A percentile compares a stretch with the other conserved stretches of the same genome.
Conservation (phyloP, 2,888 invertebrate genomes). For the Plagodis dolabraria region DNA sequence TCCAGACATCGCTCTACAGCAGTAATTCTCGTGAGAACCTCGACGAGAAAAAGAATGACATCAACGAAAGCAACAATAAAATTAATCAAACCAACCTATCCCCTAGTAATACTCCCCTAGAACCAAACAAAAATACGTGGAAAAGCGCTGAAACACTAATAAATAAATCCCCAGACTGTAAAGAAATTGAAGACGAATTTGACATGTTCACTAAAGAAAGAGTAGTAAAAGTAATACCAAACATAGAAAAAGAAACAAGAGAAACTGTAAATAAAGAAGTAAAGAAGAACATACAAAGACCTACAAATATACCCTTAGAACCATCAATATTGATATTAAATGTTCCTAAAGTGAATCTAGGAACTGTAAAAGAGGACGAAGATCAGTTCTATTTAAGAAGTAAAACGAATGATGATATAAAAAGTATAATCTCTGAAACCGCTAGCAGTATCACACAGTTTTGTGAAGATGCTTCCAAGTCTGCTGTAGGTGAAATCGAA, state of each 20-base stretch:
- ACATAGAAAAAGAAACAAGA: slow-evolving; percentile 41
- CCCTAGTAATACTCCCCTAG: slow-evolving; percentile 68
- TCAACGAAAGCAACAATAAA: slow-evolving; percentile 41
- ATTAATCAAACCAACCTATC: slow-evolving; percentile 43
- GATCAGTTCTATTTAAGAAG: slow-evolving; percentile 47
- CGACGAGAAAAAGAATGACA: slow-evolving; percentile 54
- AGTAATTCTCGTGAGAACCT: slow-evolving; percentile 65
- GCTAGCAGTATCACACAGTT: slow-evolving; percentile 49
- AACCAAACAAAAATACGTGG: slow-evolving; percentile 66
- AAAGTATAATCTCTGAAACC: slow-evolving; percentile 58
- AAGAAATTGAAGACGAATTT: slow-evolving; percentile 76
- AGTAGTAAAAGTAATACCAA: slow-evolving; percentile 57
- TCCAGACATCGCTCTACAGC: slow-evolving; percentile 73
- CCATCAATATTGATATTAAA: slow-evolving; percentile 61
- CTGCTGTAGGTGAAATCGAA: not conserved
- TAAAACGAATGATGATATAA: slow-evolving; percentile 46
- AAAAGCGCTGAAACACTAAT: slow-evolving; percentile 58
- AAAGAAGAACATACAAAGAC: slow-evolving; percentile 40
- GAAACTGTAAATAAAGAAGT: not conserved
- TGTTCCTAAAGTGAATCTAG: slow-evolving; percentile 65
- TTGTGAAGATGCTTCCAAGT: slow-evolving; percentile 22
- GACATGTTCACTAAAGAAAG: slow-evolving; percentile 77
- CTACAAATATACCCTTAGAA: slow-evolving; percentile 55
- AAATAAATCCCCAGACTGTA: slow-evolving; percentile 35
- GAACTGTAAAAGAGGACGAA: slow-evolving; percentile 73